Evolutionary conservation across 2,888 invertebrate species (phyloP).

Genomic region (Lasioglossum morio): DNA sequence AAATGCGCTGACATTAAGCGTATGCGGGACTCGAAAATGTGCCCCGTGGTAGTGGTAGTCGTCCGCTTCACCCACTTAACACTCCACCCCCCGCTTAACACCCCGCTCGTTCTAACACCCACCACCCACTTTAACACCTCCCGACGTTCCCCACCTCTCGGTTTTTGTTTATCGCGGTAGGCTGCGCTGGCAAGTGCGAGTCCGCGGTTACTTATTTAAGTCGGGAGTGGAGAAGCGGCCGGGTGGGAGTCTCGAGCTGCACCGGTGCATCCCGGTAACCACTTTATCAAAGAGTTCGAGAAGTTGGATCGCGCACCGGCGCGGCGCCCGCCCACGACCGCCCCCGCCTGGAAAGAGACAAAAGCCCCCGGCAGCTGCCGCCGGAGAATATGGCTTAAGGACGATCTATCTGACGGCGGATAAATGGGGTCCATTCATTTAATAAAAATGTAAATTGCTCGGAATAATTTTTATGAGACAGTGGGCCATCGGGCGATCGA

Average conservation of each 20-base stretch:
- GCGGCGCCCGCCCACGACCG: neutral
- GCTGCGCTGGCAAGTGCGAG: constrained; percentile 5
- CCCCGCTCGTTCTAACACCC: neutral
- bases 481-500: constrained; percentile 32
- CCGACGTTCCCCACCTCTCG: neutral
- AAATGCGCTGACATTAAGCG: constrained; percentile 58
- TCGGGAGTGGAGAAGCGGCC: neutral
- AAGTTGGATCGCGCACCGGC: constrained; percentile 38
- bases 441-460: constrained; percentile 46
- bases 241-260: neutral
- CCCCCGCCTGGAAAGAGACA: constrained; percentile 24
- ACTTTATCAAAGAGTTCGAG: constrained; percentile 41
- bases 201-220: constrained; percentile 37
- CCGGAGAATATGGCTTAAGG: constrained; percentile 34
- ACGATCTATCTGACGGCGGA: constrained; percentile 32
- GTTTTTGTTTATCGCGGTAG: constrained; percentile 43
- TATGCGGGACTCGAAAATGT: constrained; percentile 44
- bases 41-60: neutral
- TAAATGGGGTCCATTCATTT: constrained; percentile 39
- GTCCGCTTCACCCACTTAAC: neutral
- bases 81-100: neutral
- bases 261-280: constrained; percentile 38
- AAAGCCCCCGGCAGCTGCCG: constrained; percentile 26
- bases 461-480: constrained; percentile 42
- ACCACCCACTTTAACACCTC: neutral